phyloP scores from a whole-genome alignment of 2,888 invertebrate genomes.

The Philaethria dido region DNA sequence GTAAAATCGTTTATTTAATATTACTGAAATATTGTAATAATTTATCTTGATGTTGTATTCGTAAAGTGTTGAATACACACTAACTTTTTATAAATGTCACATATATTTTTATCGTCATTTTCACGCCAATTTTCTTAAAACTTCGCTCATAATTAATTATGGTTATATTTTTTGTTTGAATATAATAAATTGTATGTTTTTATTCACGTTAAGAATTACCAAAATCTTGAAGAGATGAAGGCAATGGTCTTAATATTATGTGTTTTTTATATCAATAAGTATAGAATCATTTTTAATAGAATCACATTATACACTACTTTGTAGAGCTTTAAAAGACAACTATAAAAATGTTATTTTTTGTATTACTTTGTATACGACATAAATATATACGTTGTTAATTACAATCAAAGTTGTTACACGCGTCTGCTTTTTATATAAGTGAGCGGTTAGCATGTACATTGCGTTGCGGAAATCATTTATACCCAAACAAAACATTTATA shows the following conservation, averaged over 20 bases:
- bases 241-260: neutral
- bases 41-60: slow-evolving; percentile 33
- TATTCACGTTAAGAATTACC: neutral
- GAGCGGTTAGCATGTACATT: neutral
- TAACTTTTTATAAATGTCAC: slow-evolving; percentile 31
- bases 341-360: neutral
- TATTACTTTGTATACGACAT: neutral
- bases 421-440: neutral
- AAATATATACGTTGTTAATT: neutral
- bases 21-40: slow-evolving; percentile 33
- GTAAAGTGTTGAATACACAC: slow-evolving; percentile 16
- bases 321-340: neutral
- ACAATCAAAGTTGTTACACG: neutral
- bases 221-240: neutral
- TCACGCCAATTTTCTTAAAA: slow-evolving; percentile 23
- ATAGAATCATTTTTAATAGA: too few species aligned
- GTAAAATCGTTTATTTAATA: slow-evolving; percentile 19
- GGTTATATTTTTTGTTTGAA: slow-evolving; percentile 30
- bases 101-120: slow-evolving; percentile 29
- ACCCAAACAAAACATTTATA: neutral
- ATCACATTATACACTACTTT: neutral
- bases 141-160: slow-evolving; percentile 26
- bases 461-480: neutral
- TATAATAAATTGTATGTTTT: slow-evolving; percentile 19
- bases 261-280: neutral